Conservation (phyloP, 2,888 invertebrate species). For the Lithophane leautieri region DNA sequence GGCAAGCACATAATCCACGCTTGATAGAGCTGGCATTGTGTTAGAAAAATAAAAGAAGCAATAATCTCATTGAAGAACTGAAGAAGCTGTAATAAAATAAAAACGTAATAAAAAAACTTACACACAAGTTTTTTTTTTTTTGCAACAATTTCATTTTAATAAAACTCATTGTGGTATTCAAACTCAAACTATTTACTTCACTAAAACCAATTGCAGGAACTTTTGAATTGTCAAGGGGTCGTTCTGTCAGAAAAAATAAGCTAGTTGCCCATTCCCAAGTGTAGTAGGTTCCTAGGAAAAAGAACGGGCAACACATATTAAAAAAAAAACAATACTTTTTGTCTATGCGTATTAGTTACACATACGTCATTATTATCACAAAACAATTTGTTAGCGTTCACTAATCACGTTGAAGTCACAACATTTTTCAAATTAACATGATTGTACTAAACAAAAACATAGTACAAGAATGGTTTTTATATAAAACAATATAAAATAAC, state of each 20-base stretch:
- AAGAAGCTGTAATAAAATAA: neutral
- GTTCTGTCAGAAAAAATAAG: neutral
- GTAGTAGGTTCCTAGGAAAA: neutral
- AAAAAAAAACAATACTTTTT: conserved; percentile 20
- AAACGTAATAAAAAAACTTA: neutral
- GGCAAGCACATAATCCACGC: conserved; percentile 19
- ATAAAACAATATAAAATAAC: conserved; percentile 73
- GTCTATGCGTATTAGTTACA: conserved; percentile 9
- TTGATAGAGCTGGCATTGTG: conserved; percentile 16
- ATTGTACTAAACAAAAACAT: conserved; percentile 56
- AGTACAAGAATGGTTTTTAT: conserved; percentile 53
- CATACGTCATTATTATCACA: conserved; percentile 14
- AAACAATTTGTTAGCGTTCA: conserved; percentile 31
- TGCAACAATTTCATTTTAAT: neutral
- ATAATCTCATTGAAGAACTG: neutral
- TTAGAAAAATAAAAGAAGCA: neutral
- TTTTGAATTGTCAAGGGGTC: neutral
- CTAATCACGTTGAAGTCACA: conserved; percentile 53
- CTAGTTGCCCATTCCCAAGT: neutral
- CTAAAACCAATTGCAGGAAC: neutral
- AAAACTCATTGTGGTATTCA: conserved; percentile 5
- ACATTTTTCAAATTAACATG: conserved; percentile 60
- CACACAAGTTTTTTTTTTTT: too few relatives aligned
- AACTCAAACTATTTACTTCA: neutral
- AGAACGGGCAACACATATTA: neutral